Percentiles rank a stretch among this genome's conserved stretches.
Evolutionary conservation across 2,888 invertebrate species (phyloP).

Genomic region (Sphaerophoria taeniata): DNA sequence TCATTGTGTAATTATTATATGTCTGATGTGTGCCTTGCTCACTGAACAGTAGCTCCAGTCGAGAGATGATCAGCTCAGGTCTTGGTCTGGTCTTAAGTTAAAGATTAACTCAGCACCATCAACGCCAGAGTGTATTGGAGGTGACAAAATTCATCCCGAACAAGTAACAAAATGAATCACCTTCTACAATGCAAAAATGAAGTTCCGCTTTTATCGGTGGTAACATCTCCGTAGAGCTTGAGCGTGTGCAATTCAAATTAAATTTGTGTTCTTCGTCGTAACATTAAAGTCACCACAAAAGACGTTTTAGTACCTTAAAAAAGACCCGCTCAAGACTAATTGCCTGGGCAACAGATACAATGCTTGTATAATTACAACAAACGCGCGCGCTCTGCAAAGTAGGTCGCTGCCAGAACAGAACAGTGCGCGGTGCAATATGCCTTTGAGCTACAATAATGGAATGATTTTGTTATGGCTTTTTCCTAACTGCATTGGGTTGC

Average conservation of each 20-base stretch:
- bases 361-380: conserved; percentile 65
- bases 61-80: conserved; percentile 44
- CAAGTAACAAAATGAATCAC: conserved; percentile 36
- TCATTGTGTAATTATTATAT: conserved; percentile 49
- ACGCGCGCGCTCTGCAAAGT: conserved; percentile 53
- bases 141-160: conserved; percentile 63
- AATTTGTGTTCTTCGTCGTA: conserved; percentile 47
- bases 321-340: conserved; percentile 20
- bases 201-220: conserved; percentile 62
- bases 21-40: background rate
- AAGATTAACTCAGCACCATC: conserved; percentile 61
- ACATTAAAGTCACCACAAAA: conserved; percentile 45
- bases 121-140: background rate
- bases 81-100: conserved; percentile 41
- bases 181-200: conserved; percentile 51
- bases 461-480: conserved; percentile 67
- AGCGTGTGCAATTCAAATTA: conserved; percentile 71
- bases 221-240: conserved; percentile 56
- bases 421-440: conserved; percentile 71
- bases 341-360: conserved; percentile 58
- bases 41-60: conserved; percentile 42
- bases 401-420: conserved; percentile 39
- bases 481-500: conserved; percentile 41
- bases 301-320: background rate
- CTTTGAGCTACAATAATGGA: conserved; percentile 68